phyloP scores from a whole-genome alignment of 1,140 invertebrate species.

The Drosophila jambulina region DNA sequence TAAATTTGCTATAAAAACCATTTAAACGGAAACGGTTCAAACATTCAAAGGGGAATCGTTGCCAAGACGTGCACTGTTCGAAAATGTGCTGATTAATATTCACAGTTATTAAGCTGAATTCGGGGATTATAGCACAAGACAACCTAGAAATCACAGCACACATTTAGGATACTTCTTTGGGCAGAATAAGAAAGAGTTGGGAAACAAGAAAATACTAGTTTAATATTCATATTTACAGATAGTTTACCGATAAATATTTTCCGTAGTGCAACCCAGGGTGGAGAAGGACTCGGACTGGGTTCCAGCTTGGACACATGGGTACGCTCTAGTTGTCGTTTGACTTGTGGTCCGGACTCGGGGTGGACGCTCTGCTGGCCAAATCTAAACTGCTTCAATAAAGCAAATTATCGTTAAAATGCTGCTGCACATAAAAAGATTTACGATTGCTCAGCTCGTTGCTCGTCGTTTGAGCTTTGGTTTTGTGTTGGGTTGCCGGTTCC shows the following conservation, averaged over 20 bases:
- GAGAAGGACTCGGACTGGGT: background rate
- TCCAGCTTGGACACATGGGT: slow-evolving; percentile 34
- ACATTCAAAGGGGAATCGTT: slow-evolving; percentile 71
- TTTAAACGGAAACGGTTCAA: slow-evolving; percentile 82
- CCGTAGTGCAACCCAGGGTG: background rate
- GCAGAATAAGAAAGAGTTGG: background rate
- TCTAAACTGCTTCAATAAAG: slow-evolving; percentile 83
- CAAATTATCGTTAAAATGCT: slow-evolving; percentile 84
- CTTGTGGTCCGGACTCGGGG: slow-evolving; percentile 55
- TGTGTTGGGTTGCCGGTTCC: slow-evolving; percentile 22
- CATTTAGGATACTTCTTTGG: background rate
- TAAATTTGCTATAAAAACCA: slow-evolving; percentile 84
- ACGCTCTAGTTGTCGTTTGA: slow-evolving; percentile 73
- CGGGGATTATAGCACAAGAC: background rate
- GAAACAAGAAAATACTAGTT: background rate
- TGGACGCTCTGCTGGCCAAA: slow-evolving; percentile 66
- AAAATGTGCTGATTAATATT: background rate
- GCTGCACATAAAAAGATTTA: slow-evolving; percentile 84
- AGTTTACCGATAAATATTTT: background rate
- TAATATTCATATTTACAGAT: background rate
- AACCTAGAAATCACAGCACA: too few relatives aligned
- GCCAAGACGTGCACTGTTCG: slow-evolving; percentile 54
- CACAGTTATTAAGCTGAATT: background rate
- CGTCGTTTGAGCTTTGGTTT: slow-evolving; percentile 49
- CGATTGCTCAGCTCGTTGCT: slow-evolving; percentile 77